These are phyloP conservation scores for Muscicapa adusta DNA, from an alignment of 2,113 vertebrate species.

Conservation along the genomic window DNA sequence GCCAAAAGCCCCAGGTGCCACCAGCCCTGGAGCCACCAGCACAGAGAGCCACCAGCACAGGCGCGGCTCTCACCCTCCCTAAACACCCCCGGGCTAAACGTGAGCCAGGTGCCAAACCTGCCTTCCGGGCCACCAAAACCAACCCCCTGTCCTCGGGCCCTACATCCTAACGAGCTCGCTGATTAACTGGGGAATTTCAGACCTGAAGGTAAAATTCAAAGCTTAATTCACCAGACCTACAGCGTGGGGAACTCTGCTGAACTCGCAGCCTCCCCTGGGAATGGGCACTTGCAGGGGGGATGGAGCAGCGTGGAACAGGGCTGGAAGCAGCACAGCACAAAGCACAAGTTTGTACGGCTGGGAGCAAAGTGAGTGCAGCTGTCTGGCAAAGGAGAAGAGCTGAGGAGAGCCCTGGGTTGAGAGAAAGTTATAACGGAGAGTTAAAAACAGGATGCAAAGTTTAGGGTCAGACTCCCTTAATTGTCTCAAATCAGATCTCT, in stretches of 20 bases:
- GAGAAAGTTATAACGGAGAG: not conserved
- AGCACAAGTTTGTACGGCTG: not conserved
- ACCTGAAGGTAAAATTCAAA: not conserved
- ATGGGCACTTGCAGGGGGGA: not conserved
- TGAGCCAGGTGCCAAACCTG: not conserved
- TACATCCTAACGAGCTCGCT: fast-evolving
- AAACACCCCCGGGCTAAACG: not conserved
- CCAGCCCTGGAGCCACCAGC: not conserved
- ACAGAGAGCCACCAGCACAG: not conserved
- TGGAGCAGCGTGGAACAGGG: fast-evolving
- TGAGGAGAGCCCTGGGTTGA: not conserved
- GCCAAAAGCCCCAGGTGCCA: not conserved
- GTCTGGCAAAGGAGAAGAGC: not conserved
- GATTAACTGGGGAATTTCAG: not conserved
- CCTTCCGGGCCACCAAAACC: not conserved
- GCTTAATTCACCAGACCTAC: not conserved
- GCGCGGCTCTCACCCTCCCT: fast-evolving
- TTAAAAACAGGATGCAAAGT: not conserved
- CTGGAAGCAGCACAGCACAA: not conserved
- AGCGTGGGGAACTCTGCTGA: too few species aligned
- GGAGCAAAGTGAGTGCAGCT: not conserved
- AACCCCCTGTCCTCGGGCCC: not conserved
- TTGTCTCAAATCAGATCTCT: not conserved
- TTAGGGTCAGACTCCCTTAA: not conserved
- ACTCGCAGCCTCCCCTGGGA: not conserved